Evolutionary conservation across 2,888 invertebrate species (phyloP).

Genomic region (Eustalomyia histrio): DNA sequence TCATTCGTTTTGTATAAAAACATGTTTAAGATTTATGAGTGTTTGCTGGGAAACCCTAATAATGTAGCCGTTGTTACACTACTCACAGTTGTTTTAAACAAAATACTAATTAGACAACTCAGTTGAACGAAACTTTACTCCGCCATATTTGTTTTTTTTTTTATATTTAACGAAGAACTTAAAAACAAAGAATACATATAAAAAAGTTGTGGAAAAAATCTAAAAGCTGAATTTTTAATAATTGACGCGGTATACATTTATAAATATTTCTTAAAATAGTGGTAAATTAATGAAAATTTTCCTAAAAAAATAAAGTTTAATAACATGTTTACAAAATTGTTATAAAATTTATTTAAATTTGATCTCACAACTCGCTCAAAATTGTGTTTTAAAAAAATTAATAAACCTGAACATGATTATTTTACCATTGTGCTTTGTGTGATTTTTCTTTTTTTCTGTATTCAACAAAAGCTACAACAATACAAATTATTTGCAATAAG

Average conservation of each 20-base stretch:
- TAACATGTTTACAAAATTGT: not conserved
- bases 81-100: not conserved
- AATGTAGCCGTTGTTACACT: too few relatives aligned
- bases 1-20: too few relatives aligned
- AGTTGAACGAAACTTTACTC: too few relatives aligned
- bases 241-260: constrained; percentile 28
- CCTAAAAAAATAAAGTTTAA: not conserved
- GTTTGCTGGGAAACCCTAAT: too few relatives aligned
- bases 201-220: constrained; percentile 40
- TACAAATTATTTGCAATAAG: not conserved
- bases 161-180: constrained; percentile 51
- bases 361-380: too few relatives aligned
- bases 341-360: not conserved
- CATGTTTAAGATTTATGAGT: too few relatives aligned
- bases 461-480: constrained; percentile 41
- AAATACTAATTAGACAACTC: not conserved
- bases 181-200: constrained; percentile 54
- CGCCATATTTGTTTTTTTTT: constrained; percentile 47
- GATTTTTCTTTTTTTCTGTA: constrained; percentile 41
- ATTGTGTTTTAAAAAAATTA: not conserved
- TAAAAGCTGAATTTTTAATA: constrained; percentile 16
- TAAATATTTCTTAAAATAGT: constrained; percentile 30
- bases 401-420: not conserved
- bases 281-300: constrained; percentile 41
- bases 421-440: constrained; percentile 11